These are phyloP conservation scores for Andrena marginata DNA, from an alignment of 2,888 invertebrate species.

Conservation along the genomic window DNA sequence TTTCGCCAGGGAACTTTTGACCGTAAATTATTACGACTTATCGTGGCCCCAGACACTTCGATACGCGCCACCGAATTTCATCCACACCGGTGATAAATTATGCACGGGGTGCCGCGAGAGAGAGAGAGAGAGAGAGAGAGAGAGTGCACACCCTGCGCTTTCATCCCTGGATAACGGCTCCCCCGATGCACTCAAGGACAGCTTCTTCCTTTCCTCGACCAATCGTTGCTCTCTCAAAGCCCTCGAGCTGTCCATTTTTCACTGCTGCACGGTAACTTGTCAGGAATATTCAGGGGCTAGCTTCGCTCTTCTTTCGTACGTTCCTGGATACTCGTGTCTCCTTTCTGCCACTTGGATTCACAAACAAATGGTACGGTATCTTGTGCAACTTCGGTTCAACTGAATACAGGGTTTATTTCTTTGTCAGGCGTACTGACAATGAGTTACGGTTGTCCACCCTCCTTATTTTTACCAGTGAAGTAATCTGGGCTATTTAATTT, in stretches of 20 bases:
- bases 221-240: conserved; percentile 49
- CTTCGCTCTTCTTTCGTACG: conserved; percentile 1
- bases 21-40: conserved; percentile 53
- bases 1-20: conserved; percentile 17
- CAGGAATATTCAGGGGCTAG: conserved; percentile 33
- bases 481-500: too few relatives aligned
- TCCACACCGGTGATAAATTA: conserved; percentile 71
- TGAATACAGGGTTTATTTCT: not conserved
- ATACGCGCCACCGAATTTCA: conserved; percentile 65
- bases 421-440: not conserved
- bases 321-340: not conserved
- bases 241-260: conserved; percentile 44
- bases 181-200: conserved; percentile 73
- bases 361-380: not conserved
- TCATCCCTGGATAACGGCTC: conserved; percentile 74
- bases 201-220: conserved; percentile 65
- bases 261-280: conserved; percentile 24
- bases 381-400: not conserved
- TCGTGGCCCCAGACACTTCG: conserved; percentile 50
- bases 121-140: conserved; percentile 68
- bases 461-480: too few relatives aligned
- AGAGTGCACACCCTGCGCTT: conserved; percentile 66
- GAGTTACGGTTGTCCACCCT: not conserved
- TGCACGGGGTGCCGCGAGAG: conserved; percentile 70
- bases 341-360: not conserved